Evolutionary conservation across 2,888 invertebrate genomes (phyloP).

Genomic region (Amblyjoppa proteus): DNA sequence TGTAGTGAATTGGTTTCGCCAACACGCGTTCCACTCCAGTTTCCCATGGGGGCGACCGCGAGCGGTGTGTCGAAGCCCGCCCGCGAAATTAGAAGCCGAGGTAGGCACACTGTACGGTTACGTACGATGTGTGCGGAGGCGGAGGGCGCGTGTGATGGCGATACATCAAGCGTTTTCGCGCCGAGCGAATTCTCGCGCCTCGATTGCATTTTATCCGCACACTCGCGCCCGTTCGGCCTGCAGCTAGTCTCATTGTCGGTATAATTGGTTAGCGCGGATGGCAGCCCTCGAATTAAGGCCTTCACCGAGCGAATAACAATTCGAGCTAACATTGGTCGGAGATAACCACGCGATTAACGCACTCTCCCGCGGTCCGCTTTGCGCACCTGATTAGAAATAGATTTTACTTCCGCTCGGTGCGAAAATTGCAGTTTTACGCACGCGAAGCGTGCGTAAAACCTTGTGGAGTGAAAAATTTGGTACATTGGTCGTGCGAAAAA

Average conservation of each 20-base stretch:
- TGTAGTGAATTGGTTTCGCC: slow-evolving; percentile 28
- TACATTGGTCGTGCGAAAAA: too few relatives aligned
- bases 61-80: slow-evolving; percentile 42
- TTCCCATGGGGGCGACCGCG: slow-evolving; percentile 53
- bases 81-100: slow-evolving; percentile 52
- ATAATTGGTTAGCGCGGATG: slow-evolving; percentile 54
- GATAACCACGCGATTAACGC: neutral
- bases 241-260: slow-evolving; percentile 46
- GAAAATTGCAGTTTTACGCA: too few relatives aligned
- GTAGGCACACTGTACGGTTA: neutral
- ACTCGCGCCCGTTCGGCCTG: slow-evolving; percentile 15
- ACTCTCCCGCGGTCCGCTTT: neutral
- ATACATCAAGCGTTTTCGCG: slow-evolving; percentile 26
- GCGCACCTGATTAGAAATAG: neutral
- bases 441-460: too few relatives aligned
- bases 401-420: too few relatives aligned
- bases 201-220: slow-evolving; percentile 40
- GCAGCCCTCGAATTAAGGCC: slow-evolving; percentile 50
- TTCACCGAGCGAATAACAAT: slow-evolving; percentile 47
- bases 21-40: slow-evolving; percentile 50
- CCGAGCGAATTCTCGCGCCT: slow-evolving; percentile 29
- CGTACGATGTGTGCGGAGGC: slow-evolving; percentile 31
- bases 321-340: slow-evolving; percentile 4
- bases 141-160: slow-evolving; percentile 8
- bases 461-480: too few relatives aligned